A percentile compares a stretch with the other conserved stretches of the same genome.
Evolutionary conservation across 2,888 invertebrate species (phyloP).

Genomic region (Hyposoter didymator): DNA sequence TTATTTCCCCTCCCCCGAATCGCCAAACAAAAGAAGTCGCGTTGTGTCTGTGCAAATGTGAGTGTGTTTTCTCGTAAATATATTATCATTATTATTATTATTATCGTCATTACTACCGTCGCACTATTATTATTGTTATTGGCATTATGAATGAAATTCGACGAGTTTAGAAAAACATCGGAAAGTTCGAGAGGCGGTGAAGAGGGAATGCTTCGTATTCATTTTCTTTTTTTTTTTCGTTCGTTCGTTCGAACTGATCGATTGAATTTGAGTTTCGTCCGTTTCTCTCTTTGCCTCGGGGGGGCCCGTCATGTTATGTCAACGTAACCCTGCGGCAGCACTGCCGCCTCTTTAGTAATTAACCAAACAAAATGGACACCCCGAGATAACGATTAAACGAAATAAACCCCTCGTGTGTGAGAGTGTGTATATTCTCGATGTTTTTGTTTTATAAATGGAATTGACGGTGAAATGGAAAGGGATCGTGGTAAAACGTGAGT

Average conservation of each 20-base stretch:
- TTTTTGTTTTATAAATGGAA: slow-evolving; percentile 78
- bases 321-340: slow-evolving; percentile 82
- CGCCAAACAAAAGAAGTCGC: slow-evolving; percentile 31
- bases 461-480: slow-evolving; percentile 75
- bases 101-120: neutral
- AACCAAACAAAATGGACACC: slow-evolving; percentile 84
- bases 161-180: neutral
- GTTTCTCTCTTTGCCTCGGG: slow-evolving; percentile 67
- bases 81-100: slow-evolving; percentile 1
- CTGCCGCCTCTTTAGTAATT: slow-evolving; percentile 83
- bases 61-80: slow-evolving; percentile 39
- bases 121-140: slow-evolving; percentile 2
- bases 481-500: slow-evolving; percentile 77
- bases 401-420: slow-evolving; percentile 58
- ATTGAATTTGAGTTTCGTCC: slow-evolving; percentile 61
- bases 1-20: neutral
- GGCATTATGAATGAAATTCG: neutral
- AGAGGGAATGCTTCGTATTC: slow-evolving; percentile 5
- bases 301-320: slow-evolving; percentile 75
- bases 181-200: neutral
- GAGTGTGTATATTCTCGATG: slow-evolving; percentile 46
- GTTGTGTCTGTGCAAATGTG: slow-evolving; percentile 39
- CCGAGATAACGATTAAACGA: slow-evolving; percentile 83
- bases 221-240: slow-evolving; percentile 33
- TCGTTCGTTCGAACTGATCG: slow-evolving; percentile 60